Percentiles rank a stretch among this genome's conserved stretches.
Evolutionary conservation across 2,888 invertebrate species (phyloP).

Genomic region (Tetrapedia diversipes): DNA sequence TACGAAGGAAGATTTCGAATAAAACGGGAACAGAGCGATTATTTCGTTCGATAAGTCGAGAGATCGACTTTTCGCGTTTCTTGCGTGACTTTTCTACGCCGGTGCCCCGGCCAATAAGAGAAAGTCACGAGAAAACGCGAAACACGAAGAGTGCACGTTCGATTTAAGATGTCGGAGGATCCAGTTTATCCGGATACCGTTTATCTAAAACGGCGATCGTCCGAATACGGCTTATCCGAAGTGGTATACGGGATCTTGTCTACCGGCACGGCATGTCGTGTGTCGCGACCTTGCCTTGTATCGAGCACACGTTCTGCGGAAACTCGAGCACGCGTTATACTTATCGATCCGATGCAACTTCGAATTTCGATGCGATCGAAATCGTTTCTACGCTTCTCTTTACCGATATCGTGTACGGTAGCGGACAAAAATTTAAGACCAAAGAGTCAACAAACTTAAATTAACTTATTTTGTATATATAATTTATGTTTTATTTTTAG

Average conservation of each 20-base stretch:
- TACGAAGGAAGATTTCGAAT: too few species aligned
- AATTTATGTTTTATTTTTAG: too few species aligned
- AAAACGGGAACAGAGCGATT: too few species aligned
- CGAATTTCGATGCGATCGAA: constrained; percentile 17
- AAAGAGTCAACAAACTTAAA: too few species aligned
- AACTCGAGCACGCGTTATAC: constrained; percentile 45
- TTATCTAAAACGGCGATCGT: constrained; percentile 62
- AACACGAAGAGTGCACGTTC: constrained; percentile 40
- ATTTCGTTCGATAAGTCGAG: background rate
- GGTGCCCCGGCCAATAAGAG: constrained; percentile 41
- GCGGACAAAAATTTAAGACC: too few species aligned
- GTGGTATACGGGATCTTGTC: constrained; percentile 55
- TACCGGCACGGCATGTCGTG: constrained; percentile 40
- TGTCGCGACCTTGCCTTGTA: constrained; percentile 59
- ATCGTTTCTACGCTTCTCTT: background rate
- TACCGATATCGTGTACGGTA: too few species aligned
- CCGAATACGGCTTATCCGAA: constrained; percentile 55
- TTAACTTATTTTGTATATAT: too few species aligned
- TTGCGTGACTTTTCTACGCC: background rate
- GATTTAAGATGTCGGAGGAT: constrained; percentile 50
- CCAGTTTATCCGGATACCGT: constrained; percentile 61
- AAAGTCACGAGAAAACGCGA: constrained; percentile 42
- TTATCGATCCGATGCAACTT: constrained; percentile 30
- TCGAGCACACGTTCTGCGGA: constrained; percentile 49
- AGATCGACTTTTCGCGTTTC: background rate